These are phyloP conservation scores for Chlorops oryzae DNA, from an alignment of 1,140 invertebrate genomes.

Conservation along the genomic window DNA sequence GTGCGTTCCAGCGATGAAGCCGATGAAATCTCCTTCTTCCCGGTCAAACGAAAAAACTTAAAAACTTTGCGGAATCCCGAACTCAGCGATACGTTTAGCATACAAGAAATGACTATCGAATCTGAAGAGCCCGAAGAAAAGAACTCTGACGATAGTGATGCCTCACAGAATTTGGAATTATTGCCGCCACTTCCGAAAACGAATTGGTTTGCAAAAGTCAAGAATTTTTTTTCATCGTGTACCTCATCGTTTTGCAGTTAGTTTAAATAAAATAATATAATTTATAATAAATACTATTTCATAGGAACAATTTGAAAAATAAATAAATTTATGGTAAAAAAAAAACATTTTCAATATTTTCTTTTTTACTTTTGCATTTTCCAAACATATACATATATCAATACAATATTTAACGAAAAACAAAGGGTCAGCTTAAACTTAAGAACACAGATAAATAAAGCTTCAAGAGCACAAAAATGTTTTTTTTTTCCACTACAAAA, in stretches of 20 bases:
- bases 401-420: not conserved
- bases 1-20: constrained; percentile 37
- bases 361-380: too few species aligned
- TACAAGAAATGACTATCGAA: constrained; percentile 47
- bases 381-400: too few species aligned
- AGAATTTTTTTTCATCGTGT: constrained; percentile 26
- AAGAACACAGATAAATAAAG: constrained; percentile 15
- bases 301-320: not conserved
- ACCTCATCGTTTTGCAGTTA: not conserved
- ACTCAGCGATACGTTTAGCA: constrained; percentile 44
- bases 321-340: not conserved
- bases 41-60: constrained; percentile 34
- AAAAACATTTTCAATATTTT: too few species aligned
- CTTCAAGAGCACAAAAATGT: constrained; percentile 8
- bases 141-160: constrained; percentile 44
- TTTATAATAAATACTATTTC: not conserved
- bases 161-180: constrained; percentile 42
- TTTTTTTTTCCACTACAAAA: too few species aligned
- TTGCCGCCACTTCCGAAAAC: constrained; percentile 36
- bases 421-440: constrained; percentile 19
- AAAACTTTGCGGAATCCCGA: constrained; percentile 33
- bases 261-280: not conserved
- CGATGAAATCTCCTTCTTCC: constrained; percentile 44
- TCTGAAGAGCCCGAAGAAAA: constrained; percentile 39
- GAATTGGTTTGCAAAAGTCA: constrained; percentile 36